Base-by-base conservation (phyloP, 2,888 invertebrate species). In the Phrixothrix hirtus region DNA sequence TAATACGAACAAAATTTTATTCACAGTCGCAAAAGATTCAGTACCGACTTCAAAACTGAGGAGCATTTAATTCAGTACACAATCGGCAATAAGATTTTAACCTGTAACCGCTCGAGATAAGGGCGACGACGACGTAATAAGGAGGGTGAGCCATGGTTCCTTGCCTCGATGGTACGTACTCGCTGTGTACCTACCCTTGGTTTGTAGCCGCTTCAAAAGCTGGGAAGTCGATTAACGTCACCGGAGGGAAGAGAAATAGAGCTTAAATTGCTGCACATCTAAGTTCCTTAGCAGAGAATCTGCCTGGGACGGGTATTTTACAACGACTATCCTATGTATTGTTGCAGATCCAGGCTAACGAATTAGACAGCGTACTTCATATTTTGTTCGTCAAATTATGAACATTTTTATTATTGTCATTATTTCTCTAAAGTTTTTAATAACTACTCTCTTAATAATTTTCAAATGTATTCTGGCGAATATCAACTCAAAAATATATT, bases 221-320 rank as follows among this genome's bases (percentile, higher is more conserved):
- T 70, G 70, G 69, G 70, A 72, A 72, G 74, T 75, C 74, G 73
- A 74, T 75, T 75, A 75, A 74, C 70, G 75, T 75, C 74, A 74
- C 67, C 68, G 69, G 68, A 69, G 68, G 67, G 68, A 73, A 73
- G 73, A 74, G 75, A 74, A 74, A 75, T 74, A 73, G 72, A 69
- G 73, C 71, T 72, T 73, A 73, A 75, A 75, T 75, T 74, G 74
- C 74, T 66, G 72, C 70, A 70, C 73, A 74, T 73, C 72, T 69
- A 68, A 70, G 71, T 70, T 73, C 68, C 71, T 71, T 67, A 71
- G 66, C 63, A 62, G 65, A 62, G 68, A 70, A 68, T 70, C 70
- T 69, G 69, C 70, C 67, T 66, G 63, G 64, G 62, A 65, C 59
- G 67, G 64, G 64, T 71, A 69, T 71, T 73, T 74, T 73, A 73